Evolutionary conservation across 2,888 invertebrate genomes (phyloP).

Genomic region (Machimus rusticus): DNA sequence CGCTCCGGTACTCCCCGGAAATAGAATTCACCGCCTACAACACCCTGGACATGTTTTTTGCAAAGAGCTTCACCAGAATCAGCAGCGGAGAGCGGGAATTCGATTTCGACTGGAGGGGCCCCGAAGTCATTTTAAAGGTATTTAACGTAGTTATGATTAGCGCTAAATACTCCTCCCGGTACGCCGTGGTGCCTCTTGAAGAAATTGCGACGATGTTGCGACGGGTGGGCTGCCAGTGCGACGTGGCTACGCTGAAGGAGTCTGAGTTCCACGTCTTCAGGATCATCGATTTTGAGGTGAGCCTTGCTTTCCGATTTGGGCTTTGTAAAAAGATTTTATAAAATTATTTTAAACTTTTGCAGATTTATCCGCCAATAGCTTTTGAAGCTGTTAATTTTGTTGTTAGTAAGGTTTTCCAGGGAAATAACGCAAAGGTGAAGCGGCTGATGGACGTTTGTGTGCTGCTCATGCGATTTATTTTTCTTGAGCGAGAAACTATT

Average conservation of each 20-base stretch:
- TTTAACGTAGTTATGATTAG: conserved; percentile 13
- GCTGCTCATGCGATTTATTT: not conserved
- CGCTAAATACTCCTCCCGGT: not conserved
- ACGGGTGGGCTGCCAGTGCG: not conserved
- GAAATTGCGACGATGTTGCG: not conserved
- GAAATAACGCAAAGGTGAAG: not conserved
- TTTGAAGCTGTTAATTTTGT: not conserved
- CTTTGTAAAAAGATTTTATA: not conserved
- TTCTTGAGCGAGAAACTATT: conserved; percentile 8
- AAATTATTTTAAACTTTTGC: not conserved
- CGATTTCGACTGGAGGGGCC: not conserved
- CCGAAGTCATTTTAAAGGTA: not conserved
- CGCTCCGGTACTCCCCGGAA: conserved; percentile 6
- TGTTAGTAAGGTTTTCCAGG: not conserved
- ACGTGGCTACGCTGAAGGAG: not conserved
- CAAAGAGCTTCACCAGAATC: not conserved
- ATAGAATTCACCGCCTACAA: conserved; percentile 35
- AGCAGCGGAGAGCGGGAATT: not conserved
- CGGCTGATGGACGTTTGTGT: not conserved
- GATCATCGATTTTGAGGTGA: conserved; percentile 15
- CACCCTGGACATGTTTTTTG: conserved; percentile 21
- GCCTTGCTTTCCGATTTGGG: not conserved
- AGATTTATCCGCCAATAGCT: not conserved
- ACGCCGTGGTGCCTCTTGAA: not conserved
- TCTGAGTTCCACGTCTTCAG: conserved; percentile 29